phyloP scores from a whole-genome alignment of 2,113 vertebrate species.

The Bufo bufo region DNA sequence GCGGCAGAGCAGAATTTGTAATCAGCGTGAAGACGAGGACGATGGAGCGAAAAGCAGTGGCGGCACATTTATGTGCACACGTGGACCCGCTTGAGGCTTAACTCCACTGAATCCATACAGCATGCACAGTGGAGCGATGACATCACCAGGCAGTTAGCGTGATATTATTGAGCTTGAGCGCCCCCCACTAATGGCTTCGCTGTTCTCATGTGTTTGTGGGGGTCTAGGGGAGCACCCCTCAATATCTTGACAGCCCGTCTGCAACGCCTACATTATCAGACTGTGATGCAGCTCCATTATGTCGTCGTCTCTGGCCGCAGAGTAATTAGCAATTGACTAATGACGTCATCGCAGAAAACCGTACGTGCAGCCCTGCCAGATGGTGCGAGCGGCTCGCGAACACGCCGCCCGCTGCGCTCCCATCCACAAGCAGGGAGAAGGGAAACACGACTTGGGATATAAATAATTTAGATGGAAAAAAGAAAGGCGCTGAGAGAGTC shows the following conservation, averaged over 20 bases:
- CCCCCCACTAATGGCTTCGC: background rate
- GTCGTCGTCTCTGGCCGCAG: background rate
- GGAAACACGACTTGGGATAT: conserved; percentile 13
- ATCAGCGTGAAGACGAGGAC: no score
- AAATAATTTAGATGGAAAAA: conserved; percentile 33
- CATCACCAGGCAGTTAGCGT: background rate
- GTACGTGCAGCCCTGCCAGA: background rate
- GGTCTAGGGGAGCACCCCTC: background rate
- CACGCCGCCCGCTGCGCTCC: background rate
- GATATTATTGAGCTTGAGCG: background rate
- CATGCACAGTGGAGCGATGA: background rate
- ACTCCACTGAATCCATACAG: background rate
- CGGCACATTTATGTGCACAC: no score
- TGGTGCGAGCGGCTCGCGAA: background rate
- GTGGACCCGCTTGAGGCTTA: no score
- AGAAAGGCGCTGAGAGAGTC: background rate
- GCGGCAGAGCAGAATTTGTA: no score
- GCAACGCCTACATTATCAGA: background rate
- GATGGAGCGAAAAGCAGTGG: no score
- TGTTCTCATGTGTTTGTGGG: background rate
- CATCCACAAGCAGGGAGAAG: conserved; percentile 1
- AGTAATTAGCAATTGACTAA: background rate
- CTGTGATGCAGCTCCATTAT: background rate
- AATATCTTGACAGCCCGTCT: background rate
- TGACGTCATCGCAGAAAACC: background rate